phyloP scores from a whole-genome alignment of 2,888 invertebrate species.

The Aproaerema taeniolella region DNA sequence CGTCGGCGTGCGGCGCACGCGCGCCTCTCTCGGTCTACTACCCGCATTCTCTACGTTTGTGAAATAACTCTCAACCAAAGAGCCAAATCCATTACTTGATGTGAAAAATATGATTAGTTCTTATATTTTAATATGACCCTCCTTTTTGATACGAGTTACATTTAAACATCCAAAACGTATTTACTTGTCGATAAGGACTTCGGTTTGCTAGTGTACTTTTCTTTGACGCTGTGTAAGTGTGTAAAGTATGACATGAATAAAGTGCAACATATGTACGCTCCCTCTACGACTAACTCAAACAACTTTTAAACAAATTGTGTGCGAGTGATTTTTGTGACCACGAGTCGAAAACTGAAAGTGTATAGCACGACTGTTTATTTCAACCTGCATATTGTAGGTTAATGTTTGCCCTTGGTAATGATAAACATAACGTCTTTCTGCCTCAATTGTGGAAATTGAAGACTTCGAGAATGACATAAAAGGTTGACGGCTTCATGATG shows the following conservation, averaged over 20 bases:
- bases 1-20: conserved; percentile 75
- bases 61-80: conserved; percentile 46
- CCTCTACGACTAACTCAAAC: conserved; percentile 42
- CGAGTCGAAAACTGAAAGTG: conserved; percentile 47
- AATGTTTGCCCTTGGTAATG: conserved; percentile 36
- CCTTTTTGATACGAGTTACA: conserved; percentile 43
- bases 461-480: conserved; percentile 10
- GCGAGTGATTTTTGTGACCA: conserved; percentile 58
- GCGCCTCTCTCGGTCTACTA: conserved; percentile 44
- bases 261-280: conserved; percentile 46
- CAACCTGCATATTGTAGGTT: conserved; percentile 71
- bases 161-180: conserved; percentile 40
- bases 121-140: conserved; percentile 36
- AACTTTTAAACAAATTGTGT: conserved; percentile 41
- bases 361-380: conserved; percentile 51
- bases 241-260: conserved; percentile 47
- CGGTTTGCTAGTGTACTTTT: conserved; percentile 65
- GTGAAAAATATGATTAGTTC: conserved; percentile 38
- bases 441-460: conserved; percentile 18
- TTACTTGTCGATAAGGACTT: conserved; percentile 55
- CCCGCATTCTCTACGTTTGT: conserved; percentile 50
- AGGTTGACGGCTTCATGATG: conserved; percentile 15
- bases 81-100: conserved; percentile 46
- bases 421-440: conserved; percentile 19
- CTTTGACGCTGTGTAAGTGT: conserved; percentile 64